Evolutionary conservation across 2,113 vertebrate genomes (phyloP), one percentile per base, ranked within the genome.

Genomic region (Gobio gobio): DNA sequence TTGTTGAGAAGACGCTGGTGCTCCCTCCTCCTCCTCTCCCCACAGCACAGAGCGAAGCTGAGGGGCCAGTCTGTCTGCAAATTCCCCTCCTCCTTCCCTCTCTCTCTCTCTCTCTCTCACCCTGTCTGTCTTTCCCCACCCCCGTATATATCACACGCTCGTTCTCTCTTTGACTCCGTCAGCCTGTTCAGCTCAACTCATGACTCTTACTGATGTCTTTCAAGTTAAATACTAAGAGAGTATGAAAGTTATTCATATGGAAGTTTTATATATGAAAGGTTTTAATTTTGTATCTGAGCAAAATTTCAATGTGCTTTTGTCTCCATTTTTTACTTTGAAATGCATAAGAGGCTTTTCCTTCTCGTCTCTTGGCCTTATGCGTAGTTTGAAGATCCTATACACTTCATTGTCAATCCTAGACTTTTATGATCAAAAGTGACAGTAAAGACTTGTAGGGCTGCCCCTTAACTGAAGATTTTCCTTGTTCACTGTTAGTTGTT

Each of bases 21-120:
- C 92, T 91, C 92, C 92, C 93, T 93, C 92, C 91, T 93, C 92
- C 91, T 77, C 56, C 33, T 49, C 59, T 73, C 45, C 61, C 14
- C 75, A 84, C 18, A 79, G 83, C 63, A 33, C 56, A 88, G 61
- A 72, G 87, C 82, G 90, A 91, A 92, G 92, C 92, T 92, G 87
- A 93, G 93, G 92, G 93, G 93, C 93, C 93, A 92, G 90, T 89
- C 92, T 94, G 94, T 94, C 93, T 94, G 91, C 91, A 82, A 74
- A 87, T 86, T 66, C 90, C 86, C 91, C 89, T 87, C 88, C 89
- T 72, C 83, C 80, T 51, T 80, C 77, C 13, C 78, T 26, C 84
- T 22, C 84, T 49, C 91, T 56, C 82, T 36, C 84, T 24, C 84
- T 47, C 91, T 56, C 93, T 88, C 90, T 84, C 68, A 64, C 90